Base-by-base conservation (phyloP, 2,113 vertebrate genomes). In the Phyllostomus hastatus region DNA sequence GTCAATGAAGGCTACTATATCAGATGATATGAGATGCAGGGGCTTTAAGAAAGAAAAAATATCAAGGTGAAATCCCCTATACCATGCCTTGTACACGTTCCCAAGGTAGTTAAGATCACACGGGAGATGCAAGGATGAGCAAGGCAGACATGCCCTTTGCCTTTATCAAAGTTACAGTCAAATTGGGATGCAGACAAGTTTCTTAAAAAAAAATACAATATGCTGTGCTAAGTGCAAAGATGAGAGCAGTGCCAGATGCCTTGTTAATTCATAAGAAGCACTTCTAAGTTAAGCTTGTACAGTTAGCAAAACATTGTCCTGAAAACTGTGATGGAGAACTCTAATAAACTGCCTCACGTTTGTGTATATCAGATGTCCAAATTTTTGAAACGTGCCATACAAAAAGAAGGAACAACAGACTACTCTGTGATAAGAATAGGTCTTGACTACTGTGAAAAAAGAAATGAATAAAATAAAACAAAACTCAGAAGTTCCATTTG, bases 121-220 rank as follows among this genome's bases (percentile, higher is more conserved):
- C 0, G 59, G 4, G 6, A 16, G 4, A 64, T 52, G 78, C 3
- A 59, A 5, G 46, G 43, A 64, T 80, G 33, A 85, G 15, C 4
- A 91, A 69, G 14, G 7, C 5, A 64, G 28, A 41, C 0, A 12
- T 17, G 1, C 1, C 7, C 4, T 9, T 8, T 64, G 52, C 11
- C 24, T 92, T 50, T 85, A 54, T 14, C 90, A 57, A 67, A 79
- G 11, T 61, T 75, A 57, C 19, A 78, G 26, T 88, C 12, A 54
- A n/a, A 61, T 38, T 75, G 14, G 22, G 17, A 52, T 48, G 31
- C 43, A 50, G 26, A 41, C 3, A 1, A 50, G 22, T 88, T 75
- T 87, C n/a, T 50, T 28, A 0, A 66, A 79, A 66, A 79, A 61
- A 61, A 72, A 54, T 48, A 24, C 3, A 19, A 17, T 28, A 15